Percentiles rank a stretch among this genome's conserved stretches.
Evolutionary conservation across 64 coral and sea anemone species (phyloP).

Genomic region (Orbicella faveolata): DNA sequence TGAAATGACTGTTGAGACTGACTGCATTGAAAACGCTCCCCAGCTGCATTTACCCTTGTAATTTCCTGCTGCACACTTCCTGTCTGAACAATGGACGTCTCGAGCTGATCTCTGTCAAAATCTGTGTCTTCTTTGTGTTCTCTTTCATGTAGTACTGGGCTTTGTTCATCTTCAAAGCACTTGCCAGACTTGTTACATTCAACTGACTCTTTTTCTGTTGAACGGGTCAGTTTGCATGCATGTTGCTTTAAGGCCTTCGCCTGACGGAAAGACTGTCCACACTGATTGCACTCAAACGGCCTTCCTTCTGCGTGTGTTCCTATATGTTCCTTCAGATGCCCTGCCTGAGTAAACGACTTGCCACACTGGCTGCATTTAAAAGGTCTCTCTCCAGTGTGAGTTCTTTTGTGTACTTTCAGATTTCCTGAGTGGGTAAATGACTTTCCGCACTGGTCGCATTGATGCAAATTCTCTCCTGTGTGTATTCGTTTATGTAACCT

Average conservation of each 20-base stretch:
- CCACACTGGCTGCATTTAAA: not conserved
- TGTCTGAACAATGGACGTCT: not conserved
- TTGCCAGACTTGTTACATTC: not conserved
- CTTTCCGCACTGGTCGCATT: not conserved
- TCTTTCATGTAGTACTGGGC: not conserved
- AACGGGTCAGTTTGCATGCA: not conserved
- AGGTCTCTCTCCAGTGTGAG: not conserved
- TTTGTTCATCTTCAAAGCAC: not conserved
- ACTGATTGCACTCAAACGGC: not conserved
- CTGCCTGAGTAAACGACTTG: not conserved
- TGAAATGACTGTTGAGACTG: not conserved
- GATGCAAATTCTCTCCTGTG: not conserved
- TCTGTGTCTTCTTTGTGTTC: not conserved
- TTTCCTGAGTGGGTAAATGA: not conserved
- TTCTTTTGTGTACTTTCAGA: not conserved
- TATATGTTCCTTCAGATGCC: not conserved
- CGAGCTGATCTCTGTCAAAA: not conserved
- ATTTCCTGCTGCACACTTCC: not conserved
- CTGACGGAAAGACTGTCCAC: not conserved
- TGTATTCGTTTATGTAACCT: not conserved
- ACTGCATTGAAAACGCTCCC: not conserved
- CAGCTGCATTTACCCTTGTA: not conserved
- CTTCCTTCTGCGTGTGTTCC: not conserved
- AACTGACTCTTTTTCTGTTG: not conserved
- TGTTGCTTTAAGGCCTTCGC: not conserved